Conservation (phyloP, 2,888 invertebrate species). For the Drosophila recens region DNA sequence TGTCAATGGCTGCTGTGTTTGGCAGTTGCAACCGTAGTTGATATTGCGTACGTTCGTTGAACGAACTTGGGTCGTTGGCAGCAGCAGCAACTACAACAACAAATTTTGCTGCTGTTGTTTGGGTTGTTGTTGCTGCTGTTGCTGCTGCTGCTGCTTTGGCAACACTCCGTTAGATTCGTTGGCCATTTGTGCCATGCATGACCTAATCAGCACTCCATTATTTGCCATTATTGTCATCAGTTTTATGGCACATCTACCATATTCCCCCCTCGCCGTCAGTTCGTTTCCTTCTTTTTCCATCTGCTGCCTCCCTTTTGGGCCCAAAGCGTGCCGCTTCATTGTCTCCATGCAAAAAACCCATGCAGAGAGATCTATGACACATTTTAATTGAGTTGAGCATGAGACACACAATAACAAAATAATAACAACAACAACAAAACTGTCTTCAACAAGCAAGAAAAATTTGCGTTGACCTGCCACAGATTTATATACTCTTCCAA, state of each 20-base stretch:
- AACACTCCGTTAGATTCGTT: constrained; percentile 50
- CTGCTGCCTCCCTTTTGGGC: neutral
- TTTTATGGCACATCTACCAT: constrained; percentile 39
- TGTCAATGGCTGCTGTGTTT: constrained; percentile 54
- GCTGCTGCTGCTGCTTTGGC: constrained; percentile 21
- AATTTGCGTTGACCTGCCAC: neutral
- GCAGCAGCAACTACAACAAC: constrained; percentile 23
- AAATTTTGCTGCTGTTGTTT: constrained; percentile 11
- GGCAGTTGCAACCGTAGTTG: constrained; percentile 18
- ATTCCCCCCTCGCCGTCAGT: neutral
- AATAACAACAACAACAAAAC: constrained; percentile 11
- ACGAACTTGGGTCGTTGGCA: constrained; percentile 58
- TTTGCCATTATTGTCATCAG: constrained; percentile 58
- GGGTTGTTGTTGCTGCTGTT: constrained; percentile 13
- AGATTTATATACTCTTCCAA: neutral
- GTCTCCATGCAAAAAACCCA: constrained; percentile 1
- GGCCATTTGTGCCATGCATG: constrained; percentile 58
- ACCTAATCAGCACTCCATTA: constrained; percentile 60
- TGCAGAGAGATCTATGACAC: constrained; percentile 34
- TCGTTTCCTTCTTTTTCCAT: no score
- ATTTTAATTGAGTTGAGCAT: constrained; percentile 53
- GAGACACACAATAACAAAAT: constrained; percentile 12
- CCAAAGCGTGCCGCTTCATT: constrained; percentile 8
- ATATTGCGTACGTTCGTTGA: constrained; percentile 46
- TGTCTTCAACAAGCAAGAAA: neutral